phyloP scores from a whole-genome alignment of 1,140 invertebrate genomes.

The Hycleus cichorii region DNA sequence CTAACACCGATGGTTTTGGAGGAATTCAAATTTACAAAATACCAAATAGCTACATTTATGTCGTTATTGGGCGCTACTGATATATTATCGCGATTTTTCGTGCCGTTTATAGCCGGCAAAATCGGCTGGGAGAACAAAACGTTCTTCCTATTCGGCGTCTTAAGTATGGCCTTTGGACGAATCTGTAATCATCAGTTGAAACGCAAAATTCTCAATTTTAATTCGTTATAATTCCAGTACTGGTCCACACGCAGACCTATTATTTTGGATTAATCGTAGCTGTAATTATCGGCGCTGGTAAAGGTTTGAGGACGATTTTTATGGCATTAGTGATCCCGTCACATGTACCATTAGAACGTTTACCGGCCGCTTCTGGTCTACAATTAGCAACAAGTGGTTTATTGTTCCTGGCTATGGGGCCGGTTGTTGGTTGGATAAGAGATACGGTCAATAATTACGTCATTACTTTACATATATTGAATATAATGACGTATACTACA shows the following conservation, averaged over 20 bases:
- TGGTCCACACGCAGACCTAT: slow-evolving; percentile 32
- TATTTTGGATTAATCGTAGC: slow-evolving; percentile 38
- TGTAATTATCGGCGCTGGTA: slow-evolving; percentile 54
- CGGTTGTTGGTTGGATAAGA: slow-evolving; percentile 52
- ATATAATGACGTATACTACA: slow-evolving; percentile 54
- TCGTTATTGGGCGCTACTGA: slow-evolving; percentile 51
- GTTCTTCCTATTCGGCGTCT: slow-evolving; percentile 60
- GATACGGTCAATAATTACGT: slow-evolving; percentile 48
- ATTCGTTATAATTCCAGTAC: slow-evolving; percentile 21
- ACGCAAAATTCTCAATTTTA: not conserved
- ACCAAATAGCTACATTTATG: slow-evolving; percentile 53
- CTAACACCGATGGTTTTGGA: slow-evolving; percentile 58
- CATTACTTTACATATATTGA: slow-evolving; percentile 53
- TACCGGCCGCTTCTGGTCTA: slow-evolving; percentile 55
- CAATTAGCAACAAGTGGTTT: slow-evolving; percentile 54
- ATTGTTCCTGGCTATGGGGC: slow-evolving; percentile 48
- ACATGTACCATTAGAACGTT: slow-evolving; percentile 53
- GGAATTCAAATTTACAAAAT: slow-evolving; percentile 49
- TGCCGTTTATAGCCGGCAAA: slow-evolving; percentile 56
- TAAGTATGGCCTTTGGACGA: slow-evolving; percentile 55
- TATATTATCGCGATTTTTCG: slow-evolving; percentile 50
- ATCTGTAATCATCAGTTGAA: slow-evolving; percentile 47
- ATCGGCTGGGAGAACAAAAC: slow-evolving; percentile 56
- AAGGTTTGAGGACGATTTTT: slow-evolving; percentile 57
- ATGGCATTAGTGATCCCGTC: slow-evolving; percentile 58